Base-by-base conservation (phyloP, 2,113 vertebrate species). In the Cephalopholis sonnerati region DNA sequence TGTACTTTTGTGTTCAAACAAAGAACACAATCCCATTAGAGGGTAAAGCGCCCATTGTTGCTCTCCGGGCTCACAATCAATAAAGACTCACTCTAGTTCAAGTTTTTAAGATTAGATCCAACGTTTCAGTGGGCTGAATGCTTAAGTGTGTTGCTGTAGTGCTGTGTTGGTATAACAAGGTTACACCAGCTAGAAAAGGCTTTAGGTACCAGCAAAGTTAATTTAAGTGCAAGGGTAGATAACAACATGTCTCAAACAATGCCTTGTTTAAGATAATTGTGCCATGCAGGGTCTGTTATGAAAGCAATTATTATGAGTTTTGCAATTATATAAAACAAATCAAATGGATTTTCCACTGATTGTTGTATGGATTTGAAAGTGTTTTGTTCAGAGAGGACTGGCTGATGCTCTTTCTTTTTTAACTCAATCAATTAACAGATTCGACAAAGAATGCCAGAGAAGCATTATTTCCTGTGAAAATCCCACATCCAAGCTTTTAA, bases 1-100 rank as follows among this genome's bases (percentile, higher is more conserved):
- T 91, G 82, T 89, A 79, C 83, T 82, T 92, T 22, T 75, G 88
- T 89, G 92, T 88, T 94, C 90, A 87, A 91, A 93, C 91, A 90
- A 90, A 87, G 83, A 94, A 92, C 92, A 88, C 87, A 89, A 92
- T 93, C 90, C 91, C 84, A 92, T 93, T 92, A 94, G 89, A 87
- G 87, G 86, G 68, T 50, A 87, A 83, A 83, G 79, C 74, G 16
- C 39, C 69, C 81, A 84, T 84, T 83, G 89, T 85, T 87, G 89
- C 86, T 90, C 85, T 85, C 90, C 15, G 32, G 68, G 79, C 70
- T 91, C 83, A 58, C 76, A 89, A 94, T 94, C 93, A 89, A 94
- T 93, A 94, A 90, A 81, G 82, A 88, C 89, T 88, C 83, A 63
- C 84, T 87, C 80, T 74, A 39, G 84, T 89, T 89, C 82, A 66